Percentiles rank a stretch among this genome's conserved stretches.
Evolutionary conservation across 2,888 invertebrate species (phyloP).

Genomic region (Cerastoderma edule): DNA sequence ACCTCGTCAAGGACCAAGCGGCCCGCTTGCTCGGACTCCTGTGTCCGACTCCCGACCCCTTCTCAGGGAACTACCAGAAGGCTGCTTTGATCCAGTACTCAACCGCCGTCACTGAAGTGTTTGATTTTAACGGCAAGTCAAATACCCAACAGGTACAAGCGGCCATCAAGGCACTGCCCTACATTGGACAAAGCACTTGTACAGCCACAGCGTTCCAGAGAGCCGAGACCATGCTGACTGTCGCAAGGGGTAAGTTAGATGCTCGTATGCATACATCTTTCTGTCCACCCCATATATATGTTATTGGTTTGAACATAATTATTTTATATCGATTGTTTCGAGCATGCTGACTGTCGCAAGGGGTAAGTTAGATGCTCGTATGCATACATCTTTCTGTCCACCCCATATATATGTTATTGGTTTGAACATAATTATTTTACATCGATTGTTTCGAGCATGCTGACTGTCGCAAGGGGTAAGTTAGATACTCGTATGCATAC

Average conservation of each 20-base stretch:
- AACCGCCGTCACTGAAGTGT: neutral
- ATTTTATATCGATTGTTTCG: neutral
- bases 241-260: slow-evolving; percentile 11
- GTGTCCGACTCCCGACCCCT: slow-evolving; percentile 16
- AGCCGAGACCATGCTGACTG: slow-evolving; percentile 1
- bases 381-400: neutral
- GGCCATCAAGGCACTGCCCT: slow-evolving; percentile 7
- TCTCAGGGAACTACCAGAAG: slow-evolving; percentile 2
- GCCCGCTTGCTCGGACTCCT: slow-evolving; percentile 16
- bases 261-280: neutral
- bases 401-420: neutral
- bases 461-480: no score
- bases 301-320: neutral
- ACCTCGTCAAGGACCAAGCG: neutral
- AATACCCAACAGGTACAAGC: slow-evolving; percentile 4
- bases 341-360: neutral
- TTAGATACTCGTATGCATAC: no score
- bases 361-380: neutral
- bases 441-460: no score
- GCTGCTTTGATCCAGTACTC: slow-evolving; percentile 24
- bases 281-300: neutral
- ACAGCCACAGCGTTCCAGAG: slow-evolving; percentile 25
- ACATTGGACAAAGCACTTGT: slow-evolving; percentile 14
- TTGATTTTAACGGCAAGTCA: slow-evolving; percentile 31
- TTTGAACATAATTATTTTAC: neutral